Evolutionary conservation across 2,797 vertebrate genomes (phyloP).

Genomic region (Periophthalmus magnuspinnatus): DNA sequence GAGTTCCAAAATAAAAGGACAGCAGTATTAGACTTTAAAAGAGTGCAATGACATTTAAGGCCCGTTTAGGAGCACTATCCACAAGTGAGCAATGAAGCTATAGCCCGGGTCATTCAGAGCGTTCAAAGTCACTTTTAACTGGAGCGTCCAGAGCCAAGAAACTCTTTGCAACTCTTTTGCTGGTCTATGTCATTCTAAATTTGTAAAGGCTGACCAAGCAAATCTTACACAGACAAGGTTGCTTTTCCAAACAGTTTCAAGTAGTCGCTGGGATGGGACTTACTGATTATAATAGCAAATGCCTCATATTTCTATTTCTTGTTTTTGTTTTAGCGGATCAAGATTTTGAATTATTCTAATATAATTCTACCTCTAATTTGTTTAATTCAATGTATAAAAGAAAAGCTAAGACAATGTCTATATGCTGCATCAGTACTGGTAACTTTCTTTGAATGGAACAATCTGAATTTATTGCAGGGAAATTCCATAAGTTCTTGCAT

Average conservation of each 20-base stretch:
- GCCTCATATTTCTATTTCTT: background rate
- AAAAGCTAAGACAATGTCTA: background rate
- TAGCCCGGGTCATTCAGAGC: constrained; percentile 14
- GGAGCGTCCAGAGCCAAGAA: constrained; percentile 13
- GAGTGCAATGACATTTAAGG: constrained; percentile 33
- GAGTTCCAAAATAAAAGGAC: constrained; percentile 16
- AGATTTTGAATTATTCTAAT: too few relatives aligned
- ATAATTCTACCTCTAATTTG: background rate
- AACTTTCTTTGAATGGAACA: too few relatives aligned
- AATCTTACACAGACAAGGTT: constrained; percentile 32
- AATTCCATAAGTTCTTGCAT: too few relatives aligned
- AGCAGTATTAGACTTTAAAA: constrained; percentile 19
- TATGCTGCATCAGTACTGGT: too few relatives aligned
- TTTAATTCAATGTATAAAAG: background rate
- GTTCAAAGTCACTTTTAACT: constrained; percentile 17
- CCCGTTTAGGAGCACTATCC: constrained; percentile 14
- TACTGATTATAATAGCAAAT: background rate
- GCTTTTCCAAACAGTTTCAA: constrained; percentile 6
- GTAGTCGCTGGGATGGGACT: background rate
- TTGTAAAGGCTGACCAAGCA: constrained; percentile 27
- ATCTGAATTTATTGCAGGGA: too few relatives aligned
- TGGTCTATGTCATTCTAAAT: constrained; percentile 7
- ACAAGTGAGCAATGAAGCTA: constrained; percentile 19
- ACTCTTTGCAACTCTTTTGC: constrained; percentile 19
- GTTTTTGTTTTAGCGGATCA: too few relatives aligned